A percentile compares a stretch with the other conserved stretches of the same genome.
phyloP scores from a whole-genome alignment of 2,797 vertebrate species.

The Poecilia picta region DNA sequence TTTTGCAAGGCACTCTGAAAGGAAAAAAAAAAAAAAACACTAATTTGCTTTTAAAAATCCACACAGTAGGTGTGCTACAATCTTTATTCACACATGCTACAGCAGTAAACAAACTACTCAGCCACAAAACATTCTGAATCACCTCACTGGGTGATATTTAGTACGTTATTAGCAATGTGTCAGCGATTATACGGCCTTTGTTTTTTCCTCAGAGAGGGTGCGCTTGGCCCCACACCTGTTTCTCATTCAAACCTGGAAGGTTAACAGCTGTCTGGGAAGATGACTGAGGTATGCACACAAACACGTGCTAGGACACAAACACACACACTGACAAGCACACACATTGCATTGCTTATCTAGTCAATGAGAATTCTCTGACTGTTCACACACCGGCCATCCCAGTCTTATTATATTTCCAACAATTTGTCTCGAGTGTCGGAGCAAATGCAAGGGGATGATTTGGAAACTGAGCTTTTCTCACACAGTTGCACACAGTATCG shows the following conservation, averaged over 20 bases:
- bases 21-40: neutral
- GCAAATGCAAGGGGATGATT: conserved; percentile 20
- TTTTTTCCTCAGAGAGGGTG: conserved; percentile 32
- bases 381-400: conserved; percentile 22
- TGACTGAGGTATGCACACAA: conserved; percentile 33
- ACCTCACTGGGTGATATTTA: conserved; percentile 41
- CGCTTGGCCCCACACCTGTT: conserved; percentile 65
- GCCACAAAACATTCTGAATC: conserved; percentile 33
- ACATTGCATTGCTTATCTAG: conserved; percentile 27
- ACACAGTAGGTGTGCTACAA: neutral
- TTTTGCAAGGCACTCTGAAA: conserved; percentile 8
- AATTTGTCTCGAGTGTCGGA: conserved; percentile 45
- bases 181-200: conserved; percentile 48
- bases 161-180: conserved; percentile 57
- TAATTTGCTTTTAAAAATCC: neutral
- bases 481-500: conserved; percentile 11
- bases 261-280: conserved; percentile 63
- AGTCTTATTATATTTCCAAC: conserved; percentile 31
- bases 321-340: neutral
- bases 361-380: conserved; percentile 8
- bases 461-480: neutral
- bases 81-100: conserved; percentile 18
- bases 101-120: conserved; percentile 34
- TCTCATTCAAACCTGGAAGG: conserved; percentile 69
- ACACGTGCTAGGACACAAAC: neutral